phyloP scores from a whole-genome alignment of 2,113 vertebrate genomes.

The Mesitornis unicolor region DNA sequence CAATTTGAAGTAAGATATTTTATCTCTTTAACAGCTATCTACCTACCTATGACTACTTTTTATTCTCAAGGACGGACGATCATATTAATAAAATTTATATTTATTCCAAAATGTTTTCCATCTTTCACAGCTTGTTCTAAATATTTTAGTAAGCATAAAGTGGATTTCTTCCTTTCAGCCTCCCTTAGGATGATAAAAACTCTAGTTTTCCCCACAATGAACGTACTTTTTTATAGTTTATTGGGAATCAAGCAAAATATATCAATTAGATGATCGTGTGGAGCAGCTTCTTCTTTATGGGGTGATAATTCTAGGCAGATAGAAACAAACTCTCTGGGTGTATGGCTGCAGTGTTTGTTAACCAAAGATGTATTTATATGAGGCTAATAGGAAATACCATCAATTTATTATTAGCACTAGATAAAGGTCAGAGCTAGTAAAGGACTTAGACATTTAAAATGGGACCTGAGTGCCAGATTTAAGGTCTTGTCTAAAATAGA shows the following conservation, averaged over 20 bases:
- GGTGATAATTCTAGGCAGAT: background rate
- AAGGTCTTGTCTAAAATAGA: background rate
- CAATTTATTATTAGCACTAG: background rate
- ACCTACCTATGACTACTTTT: background rate
- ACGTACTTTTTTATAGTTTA: conserved; percentile 14
- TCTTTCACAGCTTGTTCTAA: conserved; percentile 24
- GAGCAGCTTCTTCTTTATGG: conserved; percentile 44
- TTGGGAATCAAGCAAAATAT: conserved; percentile 30
- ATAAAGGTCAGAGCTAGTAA: background rate
- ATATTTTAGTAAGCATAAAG: conserved; percentile 42
- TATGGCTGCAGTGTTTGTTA: background rate
- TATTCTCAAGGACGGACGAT: background rate
- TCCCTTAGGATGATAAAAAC: conserved; percentile 22
- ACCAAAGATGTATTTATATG: background rate
- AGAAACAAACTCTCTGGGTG: background rate
- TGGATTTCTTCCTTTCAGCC: background rate
- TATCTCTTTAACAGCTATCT: conserved; percentile 29
- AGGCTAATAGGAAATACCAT: background rate
- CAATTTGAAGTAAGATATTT: conserved; percentile 18
- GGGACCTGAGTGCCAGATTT: background rate
- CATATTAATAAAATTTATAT: background rate
- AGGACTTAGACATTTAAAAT: background rate
- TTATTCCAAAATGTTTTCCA: background rate
- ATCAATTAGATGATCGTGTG: conserved; percentile 37
- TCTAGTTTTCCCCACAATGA: background rate